Conservation (phyloP, 2,888 invertebrate species). For the Eilema caniola region DNA sequence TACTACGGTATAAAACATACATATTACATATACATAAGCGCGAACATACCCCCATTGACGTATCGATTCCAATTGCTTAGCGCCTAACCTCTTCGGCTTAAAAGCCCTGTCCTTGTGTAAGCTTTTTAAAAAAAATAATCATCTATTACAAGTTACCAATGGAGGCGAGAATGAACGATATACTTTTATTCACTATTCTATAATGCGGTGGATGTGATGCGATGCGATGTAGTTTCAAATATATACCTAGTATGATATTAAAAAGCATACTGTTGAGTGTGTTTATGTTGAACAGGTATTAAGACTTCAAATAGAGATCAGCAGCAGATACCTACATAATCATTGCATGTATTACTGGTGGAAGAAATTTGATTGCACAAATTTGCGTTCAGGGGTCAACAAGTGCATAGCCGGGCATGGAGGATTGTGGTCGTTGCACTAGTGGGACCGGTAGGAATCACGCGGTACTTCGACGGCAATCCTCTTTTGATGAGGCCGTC, state of each 20-base stretch:
- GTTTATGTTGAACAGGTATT: background rate
- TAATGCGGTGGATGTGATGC: background rate
- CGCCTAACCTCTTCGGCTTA: slow-evolving; percentile 92
- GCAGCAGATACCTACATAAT: too few relatives aligned
- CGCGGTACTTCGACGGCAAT: too few relatives aligned
- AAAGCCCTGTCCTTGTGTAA: slow-evolving; percentile 78
- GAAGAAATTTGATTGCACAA: too few relatives aligned
- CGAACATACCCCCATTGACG: slow-evolving; percentile 93
- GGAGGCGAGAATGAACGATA: slow-evolving; percentile 37
- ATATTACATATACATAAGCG: slow-evolving; percentile 58
- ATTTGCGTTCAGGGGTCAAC: too few relatives aligned
- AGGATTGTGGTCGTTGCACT: too few relatives aligned
- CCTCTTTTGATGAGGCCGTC: too few relatives aligned
- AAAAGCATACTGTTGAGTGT: background rate
- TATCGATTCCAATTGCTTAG: slow-evolving; percentile 95
- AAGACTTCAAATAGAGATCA: too few relatives aligned
- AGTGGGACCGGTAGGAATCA: too few relatives aligned
- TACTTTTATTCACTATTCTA: background rate
- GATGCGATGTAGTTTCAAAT: background rate
- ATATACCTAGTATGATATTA: background rate
- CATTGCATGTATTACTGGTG: too few relatives aligned
- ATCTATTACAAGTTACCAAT: slow-evolving; percentile 42
- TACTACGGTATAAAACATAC: slow-evolving; percentile 54
- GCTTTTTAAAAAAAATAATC: slow-evolving; percentile 73
- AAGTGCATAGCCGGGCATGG: too few relatives aligned